Evolutionary conservation across 2,888 invertebrate genomes (phyloP).

Genomic region (Heteromurus nitidus): DNA sequence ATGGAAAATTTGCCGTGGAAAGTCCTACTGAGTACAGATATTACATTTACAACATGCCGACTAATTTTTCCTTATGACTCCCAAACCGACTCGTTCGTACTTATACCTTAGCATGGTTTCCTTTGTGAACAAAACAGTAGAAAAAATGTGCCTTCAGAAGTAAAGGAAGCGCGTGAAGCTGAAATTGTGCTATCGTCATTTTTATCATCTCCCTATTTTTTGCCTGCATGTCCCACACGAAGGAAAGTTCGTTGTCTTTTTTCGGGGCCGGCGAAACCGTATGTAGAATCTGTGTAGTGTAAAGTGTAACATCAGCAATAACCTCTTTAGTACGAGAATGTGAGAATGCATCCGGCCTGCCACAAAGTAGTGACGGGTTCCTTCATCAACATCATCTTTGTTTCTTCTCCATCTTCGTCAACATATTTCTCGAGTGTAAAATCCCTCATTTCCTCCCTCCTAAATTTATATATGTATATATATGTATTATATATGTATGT

Average conservation of each 20-base stretch:
- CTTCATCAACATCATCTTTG: conserved; percentile 18
- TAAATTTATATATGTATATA: not conserved
- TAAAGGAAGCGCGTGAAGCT: not conserved
- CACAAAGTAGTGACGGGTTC: not conserved
- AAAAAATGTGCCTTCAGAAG: not conserved
- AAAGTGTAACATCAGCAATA: not conserved
- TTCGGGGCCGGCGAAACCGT: not conserved
- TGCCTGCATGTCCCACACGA: not conserved
- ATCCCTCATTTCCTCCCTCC: not conserved
- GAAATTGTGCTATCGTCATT: not conserved
- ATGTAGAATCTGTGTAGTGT: not conserved
- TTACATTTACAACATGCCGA: not conserved
- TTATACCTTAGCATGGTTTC: no score
- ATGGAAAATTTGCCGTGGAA: no score
- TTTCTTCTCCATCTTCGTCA: conserved; percentile 2
- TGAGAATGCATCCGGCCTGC: not conserved
- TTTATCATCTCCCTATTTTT: conserved; percentile 5
- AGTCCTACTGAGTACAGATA: no score
- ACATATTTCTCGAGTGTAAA: not conserved
- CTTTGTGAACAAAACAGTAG: no score
- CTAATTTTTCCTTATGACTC: conserved; percentile 14
- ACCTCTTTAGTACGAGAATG: not conserved
- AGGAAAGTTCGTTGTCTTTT: not conserved
- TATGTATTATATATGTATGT: not conserved
- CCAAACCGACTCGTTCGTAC: no score